Conservation (phyloP, 1,140 invertebrate genomes). For the Euura saliciscinereae region DNA sequence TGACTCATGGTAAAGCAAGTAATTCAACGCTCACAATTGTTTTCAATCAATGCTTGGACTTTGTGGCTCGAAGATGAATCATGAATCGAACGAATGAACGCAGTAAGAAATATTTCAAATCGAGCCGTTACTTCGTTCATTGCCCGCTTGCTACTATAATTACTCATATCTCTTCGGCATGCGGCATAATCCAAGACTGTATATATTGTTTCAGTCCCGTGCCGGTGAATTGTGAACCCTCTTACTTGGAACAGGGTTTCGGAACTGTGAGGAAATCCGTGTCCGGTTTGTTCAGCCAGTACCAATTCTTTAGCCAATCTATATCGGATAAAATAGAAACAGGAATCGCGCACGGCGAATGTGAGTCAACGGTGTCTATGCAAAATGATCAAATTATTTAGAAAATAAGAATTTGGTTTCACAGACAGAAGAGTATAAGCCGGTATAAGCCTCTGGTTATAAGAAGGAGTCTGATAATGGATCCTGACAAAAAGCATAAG, state of each 20-base stretch:
- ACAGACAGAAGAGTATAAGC: no score
- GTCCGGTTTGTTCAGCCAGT: conserved; percentile 35
- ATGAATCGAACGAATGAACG: no score
- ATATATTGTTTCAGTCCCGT: conserved; percentile 25
- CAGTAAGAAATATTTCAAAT: no score
- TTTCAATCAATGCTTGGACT: background rate
- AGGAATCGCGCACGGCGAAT: conserved; percentile 46
- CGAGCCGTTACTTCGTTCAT: no score
- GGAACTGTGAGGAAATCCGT: conserved; percentile 42
- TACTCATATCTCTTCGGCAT: background rate
- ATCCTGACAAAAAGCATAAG: conserved; percentile 7
- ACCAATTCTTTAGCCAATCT: conserved; percentile 32
- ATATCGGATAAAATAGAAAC: conserved; percentile 41
- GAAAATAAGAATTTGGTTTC: no score
- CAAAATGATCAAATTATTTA: no score
- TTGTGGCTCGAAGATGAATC: background rate
- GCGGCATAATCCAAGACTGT: background rate
- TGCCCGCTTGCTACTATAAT: no score
- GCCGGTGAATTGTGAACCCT: conserved; percentile 28
- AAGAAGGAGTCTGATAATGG: background rate
- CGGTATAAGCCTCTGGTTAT: no score
- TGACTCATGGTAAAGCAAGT: conserved; percentile 54
- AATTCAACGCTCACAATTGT: conserved; percentile 33
- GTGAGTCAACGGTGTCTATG: conserved; percentile 31
- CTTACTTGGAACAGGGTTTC: conserved; percentile 44